These are phyloP conservation scores for Pseudopipra pipra DNA, from an alignment of 2,113 vertebrate genomes.

Conservation along the genomic window DNA sequence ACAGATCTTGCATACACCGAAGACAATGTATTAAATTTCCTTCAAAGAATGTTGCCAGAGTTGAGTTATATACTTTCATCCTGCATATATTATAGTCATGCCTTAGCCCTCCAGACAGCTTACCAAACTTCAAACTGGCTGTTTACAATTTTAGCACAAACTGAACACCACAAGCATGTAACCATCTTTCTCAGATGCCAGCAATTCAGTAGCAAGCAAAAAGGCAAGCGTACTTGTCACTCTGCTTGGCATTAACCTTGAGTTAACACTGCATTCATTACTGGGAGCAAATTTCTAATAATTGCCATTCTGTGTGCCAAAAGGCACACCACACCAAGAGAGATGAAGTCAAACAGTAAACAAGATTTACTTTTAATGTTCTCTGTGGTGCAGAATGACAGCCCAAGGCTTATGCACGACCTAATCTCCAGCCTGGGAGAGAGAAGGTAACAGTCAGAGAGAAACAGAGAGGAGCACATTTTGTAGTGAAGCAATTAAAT, in stretches of 20 bases:
- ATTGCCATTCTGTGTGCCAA: not conserved
- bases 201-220: not conserved
- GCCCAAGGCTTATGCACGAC: not conserved
- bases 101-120: not conserved
- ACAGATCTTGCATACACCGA: conserved; percentile 30
- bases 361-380: not conserved
- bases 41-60: not conserved
- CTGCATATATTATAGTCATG: not conserved
- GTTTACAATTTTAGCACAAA: not conserved
- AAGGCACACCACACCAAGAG: not conserved
- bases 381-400: not conserved
- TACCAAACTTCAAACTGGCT: not conserved
- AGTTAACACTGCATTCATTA: not conserved
- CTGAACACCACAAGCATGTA: not conserved
- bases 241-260: not conserved
- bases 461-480: not conserved
- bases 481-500: not conserved
- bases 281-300: not conserved
- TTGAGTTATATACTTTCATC: not conserved
- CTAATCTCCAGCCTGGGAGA: not conserved
- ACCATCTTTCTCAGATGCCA: not conserved
- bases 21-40: not conserved
- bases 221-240: not conserved
- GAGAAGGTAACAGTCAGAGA: not conserved
- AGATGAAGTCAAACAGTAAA: not conserved